Evolutionary conservation across 2,113 vertebrate species (phyloP).

Genomic region (Atrichornis clamosus): DNA sequence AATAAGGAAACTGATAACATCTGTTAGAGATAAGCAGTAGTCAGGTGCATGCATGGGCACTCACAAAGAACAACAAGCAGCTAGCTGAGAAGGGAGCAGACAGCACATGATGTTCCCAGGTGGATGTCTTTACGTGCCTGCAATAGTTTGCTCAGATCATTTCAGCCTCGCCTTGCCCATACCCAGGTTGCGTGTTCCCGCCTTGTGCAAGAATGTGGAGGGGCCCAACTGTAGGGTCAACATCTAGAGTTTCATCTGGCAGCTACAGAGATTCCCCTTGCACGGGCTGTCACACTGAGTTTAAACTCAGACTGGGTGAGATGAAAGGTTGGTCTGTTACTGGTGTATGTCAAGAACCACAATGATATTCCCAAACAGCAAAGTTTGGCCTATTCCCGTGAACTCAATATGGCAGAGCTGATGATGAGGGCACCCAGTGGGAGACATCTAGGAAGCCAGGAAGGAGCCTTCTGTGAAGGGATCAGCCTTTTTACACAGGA

Average conservation of each 20-base stretch:
- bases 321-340: neutral
- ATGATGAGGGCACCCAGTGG: neutral
- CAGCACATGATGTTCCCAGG: neutral
- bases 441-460: neutral
- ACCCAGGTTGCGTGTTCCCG: fast-evolving
- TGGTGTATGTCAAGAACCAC: neutral
- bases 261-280: neutral
- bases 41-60: neutral
- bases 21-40: neutral
- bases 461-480: fast-evolving
- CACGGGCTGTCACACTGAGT: neutral
- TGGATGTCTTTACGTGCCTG: neutral
- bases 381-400: neutral
- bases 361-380: neutral
- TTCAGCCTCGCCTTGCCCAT: neutral
- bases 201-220: neutral
- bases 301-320: neutral
- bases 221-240: neutral
- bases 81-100: neutral
- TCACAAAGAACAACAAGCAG: neutral
- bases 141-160: neutral
- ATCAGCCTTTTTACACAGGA: neutral
- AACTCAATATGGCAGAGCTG: neutral
- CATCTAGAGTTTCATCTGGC: neutral
- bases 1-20: neutral